Evolutionary conservation across 1,140 invertebrate species (phyloP).

Genomic region (Zaprionus taronus): DNA sequence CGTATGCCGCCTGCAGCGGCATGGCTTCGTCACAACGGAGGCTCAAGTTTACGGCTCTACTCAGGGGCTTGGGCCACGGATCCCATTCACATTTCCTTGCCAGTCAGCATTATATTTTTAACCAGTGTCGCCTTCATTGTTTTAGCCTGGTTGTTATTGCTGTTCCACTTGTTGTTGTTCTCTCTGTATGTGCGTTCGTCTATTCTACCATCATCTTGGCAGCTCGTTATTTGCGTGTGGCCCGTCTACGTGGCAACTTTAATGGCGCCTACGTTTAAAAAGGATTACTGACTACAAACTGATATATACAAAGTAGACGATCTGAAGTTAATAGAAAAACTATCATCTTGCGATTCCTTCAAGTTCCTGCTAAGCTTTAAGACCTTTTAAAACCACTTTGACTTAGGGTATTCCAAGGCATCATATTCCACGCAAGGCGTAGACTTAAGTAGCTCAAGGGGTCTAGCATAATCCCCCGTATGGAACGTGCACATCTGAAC

Average conservation of each 20-base stretch:
- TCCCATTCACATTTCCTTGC: constrained; percentile 16
- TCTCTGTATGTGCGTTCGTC: constrained; percentile 31
- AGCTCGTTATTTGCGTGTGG: constrained; percentile 60
- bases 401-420: constrained; percentile 9
- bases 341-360: not conserved
- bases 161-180: constrained; percentile 24
- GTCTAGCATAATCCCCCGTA: constrained; percentile 41
- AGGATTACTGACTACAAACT: not conserved
- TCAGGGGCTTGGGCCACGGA: not conserved
- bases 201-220: constrained; percentile 54
- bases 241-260: constrained; percentile 34
- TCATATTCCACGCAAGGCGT: not conserved
- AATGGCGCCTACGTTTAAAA: constrained; percentile 7
- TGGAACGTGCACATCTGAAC: constrained; percentile 34
- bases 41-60: constrained; percentile 62
- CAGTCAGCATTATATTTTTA: constrained; percentile 59
- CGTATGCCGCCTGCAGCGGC: constrained; percentile 27
- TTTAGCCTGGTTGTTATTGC: constrained; percentile 33
- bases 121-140: constrained; percentile 66
- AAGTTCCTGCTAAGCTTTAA: constrained; percentile 6
- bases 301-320: constrained; percentile 1
- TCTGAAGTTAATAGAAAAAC: not conserved
- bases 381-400: constrained; percentile 16
- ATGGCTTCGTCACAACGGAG: constrained; percentile 22
- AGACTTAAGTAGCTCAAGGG: constrained; percentile 39